A percentile compares a stretch with the other conserved stretches of the same genome.
These are phyloP conservation scores for Sebastes kiyomatsui DNA, from an alignment of 2,797 vertebrate species.

Conservation along the genomic window DNA sequence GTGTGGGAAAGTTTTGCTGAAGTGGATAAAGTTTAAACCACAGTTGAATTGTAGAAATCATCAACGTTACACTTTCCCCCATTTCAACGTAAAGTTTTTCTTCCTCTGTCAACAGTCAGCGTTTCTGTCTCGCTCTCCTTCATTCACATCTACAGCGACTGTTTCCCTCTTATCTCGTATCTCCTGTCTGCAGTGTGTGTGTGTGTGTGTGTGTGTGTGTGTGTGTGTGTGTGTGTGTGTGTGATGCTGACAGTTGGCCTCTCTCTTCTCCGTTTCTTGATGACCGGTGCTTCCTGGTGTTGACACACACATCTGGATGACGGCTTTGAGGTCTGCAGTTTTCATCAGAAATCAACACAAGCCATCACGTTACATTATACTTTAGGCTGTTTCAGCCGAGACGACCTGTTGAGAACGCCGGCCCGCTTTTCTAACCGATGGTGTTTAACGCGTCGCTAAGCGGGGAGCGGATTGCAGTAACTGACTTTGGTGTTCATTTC, in stretches of 20 bases:
- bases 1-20: background rate
- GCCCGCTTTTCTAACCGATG: background rate
- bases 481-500: background rate
- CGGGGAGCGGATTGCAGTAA: background rate
- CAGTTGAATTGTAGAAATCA: background rate
- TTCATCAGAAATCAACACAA: conserved; percentile 29
- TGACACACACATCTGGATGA: conserved; percentile 41
- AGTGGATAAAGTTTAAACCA: background rate
- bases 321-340: conserved; percentile 19
- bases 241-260: conserved; percentile 25
- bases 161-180: conserved; percentile 4
- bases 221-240: background rate
- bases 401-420: background rate
- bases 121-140: background rate
- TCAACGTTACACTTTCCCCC: background rate
- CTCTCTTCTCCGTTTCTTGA: background rate
- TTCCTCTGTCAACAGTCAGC: background rate
- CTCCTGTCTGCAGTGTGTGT: background rate
- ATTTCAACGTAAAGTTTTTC: background rate
- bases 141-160: background rate
- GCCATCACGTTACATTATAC: conserved; percentile 7
- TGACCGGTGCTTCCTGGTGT: conserved; percentile 20
- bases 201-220: background rate
- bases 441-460: background rate
- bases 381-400: background rate